A percentile compares a stretch with the other conserved stretches of the same genome.
phyloP scores from a whole-genome alignment of 2,113 vertebrate genomes.

The Triplophysa rosa region DNA sequence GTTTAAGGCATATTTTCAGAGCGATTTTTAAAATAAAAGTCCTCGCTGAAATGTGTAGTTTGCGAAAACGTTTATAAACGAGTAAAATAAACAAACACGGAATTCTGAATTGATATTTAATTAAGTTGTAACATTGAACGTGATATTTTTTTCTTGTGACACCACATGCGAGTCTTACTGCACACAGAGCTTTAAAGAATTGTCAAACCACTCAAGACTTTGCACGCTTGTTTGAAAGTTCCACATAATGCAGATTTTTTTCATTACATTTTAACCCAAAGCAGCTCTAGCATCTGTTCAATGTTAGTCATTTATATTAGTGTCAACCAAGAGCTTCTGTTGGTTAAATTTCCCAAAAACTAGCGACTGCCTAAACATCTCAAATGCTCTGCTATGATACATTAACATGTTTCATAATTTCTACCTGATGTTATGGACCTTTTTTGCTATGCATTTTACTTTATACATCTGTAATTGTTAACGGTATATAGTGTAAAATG shows the following conservation, averaged over 20 bases:
- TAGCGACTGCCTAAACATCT: background rate
- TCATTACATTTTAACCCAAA: too few relatives aligned
- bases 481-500: too few relatives aligned
- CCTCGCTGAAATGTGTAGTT: too few relatives aligned
- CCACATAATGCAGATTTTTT: too few relatives aligned
- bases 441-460: too few relatives aligned
- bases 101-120: too few relatives aligned
- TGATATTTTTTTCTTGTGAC: background rate
- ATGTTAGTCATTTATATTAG: constrained; percentile 12
- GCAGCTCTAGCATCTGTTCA: constrained; percentile 44
- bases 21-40: too few relatives aligned
- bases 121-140: too few relatives aligned
- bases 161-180: background rate
- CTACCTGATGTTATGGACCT: background rate
- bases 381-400: background rate
- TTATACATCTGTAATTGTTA: too few relatives aligned
- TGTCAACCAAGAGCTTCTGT: background rate
- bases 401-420: constrained; percentile 3
- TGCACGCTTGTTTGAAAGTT: constrained; percentile 21
- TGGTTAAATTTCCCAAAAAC: background rate
- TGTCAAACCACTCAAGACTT: background rate
- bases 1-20: too few relatives aligned
- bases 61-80: too few relatives aligned
- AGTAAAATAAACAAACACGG: too few relatives aligned
- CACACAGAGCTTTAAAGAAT: background rate